Conservation (phyloP, 1,140 invertebrate genomes). For the Drosophila saltans region DNA sequence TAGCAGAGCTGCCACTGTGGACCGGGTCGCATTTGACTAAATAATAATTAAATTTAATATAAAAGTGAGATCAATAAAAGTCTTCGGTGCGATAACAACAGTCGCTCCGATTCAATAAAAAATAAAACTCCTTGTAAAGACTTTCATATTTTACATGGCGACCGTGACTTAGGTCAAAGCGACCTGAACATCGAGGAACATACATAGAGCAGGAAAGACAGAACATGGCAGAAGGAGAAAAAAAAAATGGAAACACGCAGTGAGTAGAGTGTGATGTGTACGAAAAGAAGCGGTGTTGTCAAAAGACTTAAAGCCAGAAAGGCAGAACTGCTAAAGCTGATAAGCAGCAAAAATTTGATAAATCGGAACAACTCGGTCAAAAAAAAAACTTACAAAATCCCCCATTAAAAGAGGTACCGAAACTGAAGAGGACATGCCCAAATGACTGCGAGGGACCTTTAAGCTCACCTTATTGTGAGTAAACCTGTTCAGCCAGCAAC, state of each 20-base stretch:
- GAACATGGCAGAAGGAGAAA: not conserved
- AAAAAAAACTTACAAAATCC: not conserved
- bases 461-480: conserved; percentile 14
- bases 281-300: conserved; percentile 10
- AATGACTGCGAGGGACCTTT: conserved; percentile 17
- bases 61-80: too few relatives aligned
- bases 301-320: conserved; percentile 3
- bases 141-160: too few relatives aligned
- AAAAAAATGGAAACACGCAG: not conserved
- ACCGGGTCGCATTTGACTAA: too few relatives aligned
- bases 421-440: conserved; percentile 5
- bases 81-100: too few relatives aligned
- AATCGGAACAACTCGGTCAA: conserved; percentile 14
- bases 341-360: not conserved
- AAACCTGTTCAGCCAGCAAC: conserved; percentile 22
- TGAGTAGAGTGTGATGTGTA: conserved; percentile 15
- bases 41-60: too few relatives aligned
- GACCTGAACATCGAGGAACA: too few relatives aligned
- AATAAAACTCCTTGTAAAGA: too few relatives aligned
- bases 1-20: too few relatives aligned
- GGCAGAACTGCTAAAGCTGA: not conserved
- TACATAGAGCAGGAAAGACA: too few relatives aligned
- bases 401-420: not conserved
- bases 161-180: too few relatives aligned
- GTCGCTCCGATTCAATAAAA: too few relatives aligned